Evolutionary conservation across 2,888 invertebrate genomes (phyloP).

Genomic region (Aproaerema taeniolella): DNA sequence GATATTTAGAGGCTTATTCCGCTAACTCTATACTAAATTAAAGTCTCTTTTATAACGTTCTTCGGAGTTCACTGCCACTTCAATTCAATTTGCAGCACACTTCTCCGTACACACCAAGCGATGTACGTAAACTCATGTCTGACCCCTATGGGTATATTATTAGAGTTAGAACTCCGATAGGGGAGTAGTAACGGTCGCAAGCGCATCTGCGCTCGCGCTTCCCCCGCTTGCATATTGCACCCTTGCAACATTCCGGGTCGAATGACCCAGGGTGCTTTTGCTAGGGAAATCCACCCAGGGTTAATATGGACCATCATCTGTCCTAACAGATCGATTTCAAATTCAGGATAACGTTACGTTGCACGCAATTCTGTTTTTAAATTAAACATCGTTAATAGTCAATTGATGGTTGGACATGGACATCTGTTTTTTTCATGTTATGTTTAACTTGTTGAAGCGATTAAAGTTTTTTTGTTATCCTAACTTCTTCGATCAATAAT

Average conservation of each 20-base stretch:
- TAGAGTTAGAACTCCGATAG: too few species aligned
- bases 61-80: too few species aligned
- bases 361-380: slow-evolving; percentile 27
- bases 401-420: slow-evolving; percentile 4
- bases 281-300: too few species aligned
- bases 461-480: too few species aligned
- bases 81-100: too few species aligned
- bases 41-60: background rate
- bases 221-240: slow-evolving; percentile 42
- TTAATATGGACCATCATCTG: slow-evolving; percentile 39
- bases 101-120: too few species aligned
- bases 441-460: slow-evolving; percentile 6
- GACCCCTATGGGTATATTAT: too few species aligned
- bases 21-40: background rate
- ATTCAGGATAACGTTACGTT: slow-evolving; percentile 22
- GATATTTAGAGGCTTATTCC: slow-evolving; percentile 12
- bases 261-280: too few species aligned
- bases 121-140: too few species aligned
- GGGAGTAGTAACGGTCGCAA: slow-evolving; percentile 65
- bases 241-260: slow-evolving; percentile 31
- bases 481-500: too few species aligned
- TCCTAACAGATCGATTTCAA: slow-evolving; percentile 37
- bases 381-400: slow-evolving; percentile 12
- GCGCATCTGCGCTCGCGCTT: slow-evolving; percentile 51
- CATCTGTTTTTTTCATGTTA: slow-evolving; percentile 5